A percentile compares a stretch with the other conserved stretches of the same genome.
Evolutionary conservation across 2,888 invertebrate genomes (phyloP).

Genomic region (Tetrapedia diversipes): DNA sequence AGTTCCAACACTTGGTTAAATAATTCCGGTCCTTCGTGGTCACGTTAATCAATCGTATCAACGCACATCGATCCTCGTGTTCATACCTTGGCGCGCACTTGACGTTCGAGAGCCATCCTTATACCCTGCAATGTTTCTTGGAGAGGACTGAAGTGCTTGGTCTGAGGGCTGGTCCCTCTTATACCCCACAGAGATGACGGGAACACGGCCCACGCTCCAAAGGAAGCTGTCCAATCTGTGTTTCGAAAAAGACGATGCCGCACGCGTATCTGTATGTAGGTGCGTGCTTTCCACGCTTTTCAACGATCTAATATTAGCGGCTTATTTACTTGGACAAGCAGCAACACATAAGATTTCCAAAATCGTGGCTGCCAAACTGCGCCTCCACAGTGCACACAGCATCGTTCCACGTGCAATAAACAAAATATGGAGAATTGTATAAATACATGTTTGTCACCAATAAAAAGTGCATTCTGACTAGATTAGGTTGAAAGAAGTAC

Average conservation of each 20-base stretch:
- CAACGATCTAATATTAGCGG: conserved; percentile 78
- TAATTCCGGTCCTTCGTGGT: background rate
- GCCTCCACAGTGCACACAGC: background rate
- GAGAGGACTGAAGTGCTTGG: conserved; percentile 77
- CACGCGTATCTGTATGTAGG: conserved; percentile 7
- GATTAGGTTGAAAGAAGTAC: too few species aligned
- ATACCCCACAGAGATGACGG: conserved; percentile 71
- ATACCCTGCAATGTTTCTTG: conserved; percentile 56
- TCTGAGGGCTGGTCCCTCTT: conserved; percentile 73
- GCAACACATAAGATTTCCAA: conserved; percentile 55
- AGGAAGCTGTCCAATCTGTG: conserved; percentile 67
- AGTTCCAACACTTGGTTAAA: conserved; percentile 17
- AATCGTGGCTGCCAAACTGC: conserved; percentile 45
- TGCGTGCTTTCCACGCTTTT: conserved; percentile 73
- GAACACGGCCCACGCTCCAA: conserved; percentile 74
- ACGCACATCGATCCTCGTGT: conserved; percentile 5
- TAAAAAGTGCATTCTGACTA: too few species aligned
- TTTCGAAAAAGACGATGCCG: conserved; percentile 49
- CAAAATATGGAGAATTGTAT: background rate
- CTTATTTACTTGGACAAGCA: conserved; percentile 71
- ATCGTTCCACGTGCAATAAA: conserved; percentile 13
- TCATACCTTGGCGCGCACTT: conserved; percentile 93
- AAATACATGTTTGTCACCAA: background rate
- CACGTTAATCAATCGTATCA: background rate
- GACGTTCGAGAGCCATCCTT: conserved; percentile 95